A percentile compares a stretch with the other conserved stretches of the same genome.
phyloP scores from a whole-genome alignment of 30 jellyfish, hydroid and myxozoan genomes.

The Hydra vulgaris region DNA sequence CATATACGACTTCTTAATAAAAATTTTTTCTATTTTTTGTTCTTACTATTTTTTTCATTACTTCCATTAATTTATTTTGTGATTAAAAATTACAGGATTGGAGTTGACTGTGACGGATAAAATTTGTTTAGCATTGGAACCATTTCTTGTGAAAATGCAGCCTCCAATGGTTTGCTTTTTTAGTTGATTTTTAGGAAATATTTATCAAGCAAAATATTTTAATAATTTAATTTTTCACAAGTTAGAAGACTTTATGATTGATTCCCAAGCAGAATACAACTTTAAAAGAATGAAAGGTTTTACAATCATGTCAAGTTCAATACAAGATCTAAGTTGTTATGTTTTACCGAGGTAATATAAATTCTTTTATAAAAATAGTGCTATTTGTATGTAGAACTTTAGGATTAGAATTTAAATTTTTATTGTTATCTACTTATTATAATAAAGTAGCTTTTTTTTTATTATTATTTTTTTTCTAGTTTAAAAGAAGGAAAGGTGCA shows the following conservation, averaged over 20 bases:
- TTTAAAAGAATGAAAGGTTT: slow-evolving; percentile 8
- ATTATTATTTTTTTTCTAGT: slow-evolving; percentile 7
- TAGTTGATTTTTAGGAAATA: background rate
- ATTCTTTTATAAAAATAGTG: too few relatives aligned
- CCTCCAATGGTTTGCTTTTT: slow-evolving; percentile 43
- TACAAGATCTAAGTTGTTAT: slow-evolving; percentile 40
- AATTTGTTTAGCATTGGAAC: slow-evolving; percentile 54
- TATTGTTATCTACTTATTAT: too few relatives aligned
- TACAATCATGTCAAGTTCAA: slow-evolving; percentile 6
- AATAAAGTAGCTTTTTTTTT: background rate
- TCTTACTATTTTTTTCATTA: too few relatives aligned
- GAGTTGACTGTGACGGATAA: slow-evolving; percentile 39
- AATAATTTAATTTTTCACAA: too few relatives aligned
- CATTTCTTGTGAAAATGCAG: slow-evolving; percentile 45
- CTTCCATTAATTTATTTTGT: background rate
- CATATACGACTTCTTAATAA: too few relatives aligned
- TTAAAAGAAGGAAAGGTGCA: slow-evolving; percentile 27
- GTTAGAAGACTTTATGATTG: slow-evolving; percentile 48
- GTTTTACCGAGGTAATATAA: slow-evolving; percentile 54
- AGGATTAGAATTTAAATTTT: too few relatives aligned
- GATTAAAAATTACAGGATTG: slow-evolving; percentile 20
- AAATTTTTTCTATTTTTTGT: background rate
- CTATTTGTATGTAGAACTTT: too few relatives aligned
- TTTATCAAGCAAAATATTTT: background rate
- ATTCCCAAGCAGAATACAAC: slow-evolving; percentile 21